Conservation (phyloP, 37 sponge, comb jelly and placozoan genomes). For the Chondrosia reniformis region DNA sequence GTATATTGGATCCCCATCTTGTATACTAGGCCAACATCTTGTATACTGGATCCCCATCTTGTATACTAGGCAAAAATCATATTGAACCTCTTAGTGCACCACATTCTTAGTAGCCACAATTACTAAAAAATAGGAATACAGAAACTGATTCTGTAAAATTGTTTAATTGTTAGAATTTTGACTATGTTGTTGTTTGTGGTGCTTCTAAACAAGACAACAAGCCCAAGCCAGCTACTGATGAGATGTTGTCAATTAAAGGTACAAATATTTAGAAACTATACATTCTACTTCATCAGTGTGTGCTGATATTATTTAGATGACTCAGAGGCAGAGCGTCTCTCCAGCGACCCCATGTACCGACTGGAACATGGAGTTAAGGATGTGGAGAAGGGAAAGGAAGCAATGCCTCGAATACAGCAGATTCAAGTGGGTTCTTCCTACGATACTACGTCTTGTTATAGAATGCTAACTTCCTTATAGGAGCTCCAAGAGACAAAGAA, state of each 20-base stretch:
- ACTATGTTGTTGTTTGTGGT: constrained; percentile 81
- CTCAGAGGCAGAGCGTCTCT: constrained; percentile 62
- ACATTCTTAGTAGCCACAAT: too few relatives aligned
- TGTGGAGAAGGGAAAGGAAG: constrained; percentile 72
- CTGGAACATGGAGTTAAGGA: constrained; percentile 90
- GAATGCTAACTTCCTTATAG: constrained; percentile 42
- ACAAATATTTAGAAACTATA: too few relatives aligned
- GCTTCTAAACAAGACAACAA: constrained; percentile 83
- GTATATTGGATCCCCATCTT: too few relatives aligned
- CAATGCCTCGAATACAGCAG: constrained; percentile 66
- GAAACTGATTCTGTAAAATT: too few relatives aligned
- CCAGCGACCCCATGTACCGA: constrained; percentile 90
- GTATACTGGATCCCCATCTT: too few relatives aligned
- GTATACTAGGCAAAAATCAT: too few relatives aligned
- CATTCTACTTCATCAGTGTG: constrained; percentile 1
- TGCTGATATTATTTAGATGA: constrained; percentile 13
- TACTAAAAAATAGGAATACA: too few relatives aligned
- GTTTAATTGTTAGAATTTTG: too few relatives aligned
- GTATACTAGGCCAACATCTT: too few relatives aligned
- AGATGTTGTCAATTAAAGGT: constrained; percentile 60
- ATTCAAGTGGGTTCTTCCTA: too few relatives aligned
- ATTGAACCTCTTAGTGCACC: too few relatives aligned
- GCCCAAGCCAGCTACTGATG: constrained; percentile 78
- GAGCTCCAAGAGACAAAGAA: constrained; percentile 58
- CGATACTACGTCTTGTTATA: too few relatives aligned